phyloP scores from a whole-genome alignment of 2,113 vertebrate genomes.

The Pseudorasbora parva region DNA sequence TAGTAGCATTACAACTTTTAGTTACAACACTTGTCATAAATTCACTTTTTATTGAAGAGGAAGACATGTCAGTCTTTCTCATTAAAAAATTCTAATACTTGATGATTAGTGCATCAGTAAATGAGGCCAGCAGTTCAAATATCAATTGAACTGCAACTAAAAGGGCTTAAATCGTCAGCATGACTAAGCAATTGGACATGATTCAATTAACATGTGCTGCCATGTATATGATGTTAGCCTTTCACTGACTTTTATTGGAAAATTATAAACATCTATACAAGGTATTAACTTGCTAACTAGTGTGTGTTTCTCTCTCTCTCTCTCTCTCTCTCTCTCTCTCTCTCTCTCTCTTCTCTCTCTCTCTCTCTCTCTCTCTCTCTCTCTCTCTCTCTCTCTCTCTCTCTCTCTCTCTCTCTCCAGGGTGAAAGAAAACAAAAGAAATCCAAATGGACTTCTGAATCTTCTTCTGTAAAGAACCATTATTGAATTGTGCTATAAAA shows the following conservation, averaged over 20 bases:
- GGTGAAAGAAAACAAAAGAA: conserved; percentile 15
- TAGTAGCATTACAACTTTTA: too few relatives aligned
- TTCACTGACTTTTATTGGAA: conserved; percentile 14
- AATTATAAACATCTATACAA: not conserved
- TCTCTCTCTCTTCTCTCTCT: conserved; percentile 18
- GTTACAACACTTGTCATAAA: too few relatives aligned
- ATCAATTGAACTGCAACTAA: conserved; percentile 36
- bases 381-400: conserved; percentile 19
- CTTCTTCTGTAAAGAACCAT: not conserved
- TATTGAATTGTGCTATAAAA: conserved; percentile 27
- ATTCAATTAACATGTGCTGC: conserved; percentile 36
- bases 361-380: conserved; percentile 30
- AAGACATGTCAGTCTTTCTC: conserved; percentile 1
- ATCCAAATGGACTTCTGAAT: conserved; percentile 9
- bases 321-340: conserved; percentile 5
- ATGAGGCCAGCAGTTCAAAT: conserved; percentile 46
- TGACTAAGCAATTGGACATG: conserved; percentile 16
- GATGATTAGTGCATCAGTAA: not conserved
- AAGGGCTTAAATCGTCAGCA: conserved; percentile 28
- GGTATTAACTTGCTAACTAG: conserved; percentile 48
- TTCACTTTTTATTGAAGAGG: too few relatives aligned
- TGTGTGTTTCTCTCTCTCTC: conserved; percentile 28
- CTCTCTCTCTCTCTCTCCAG: conserved; percentile 14
- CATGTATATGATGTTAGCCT: not conserved
- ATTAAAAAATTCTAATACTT: not conserved